Evolutionary conservation across 2,888 invertebrate genomes (phyloP), one percentile per base, ranked within the genome.

Genomic region (Chymomyza amoena): DNA sequence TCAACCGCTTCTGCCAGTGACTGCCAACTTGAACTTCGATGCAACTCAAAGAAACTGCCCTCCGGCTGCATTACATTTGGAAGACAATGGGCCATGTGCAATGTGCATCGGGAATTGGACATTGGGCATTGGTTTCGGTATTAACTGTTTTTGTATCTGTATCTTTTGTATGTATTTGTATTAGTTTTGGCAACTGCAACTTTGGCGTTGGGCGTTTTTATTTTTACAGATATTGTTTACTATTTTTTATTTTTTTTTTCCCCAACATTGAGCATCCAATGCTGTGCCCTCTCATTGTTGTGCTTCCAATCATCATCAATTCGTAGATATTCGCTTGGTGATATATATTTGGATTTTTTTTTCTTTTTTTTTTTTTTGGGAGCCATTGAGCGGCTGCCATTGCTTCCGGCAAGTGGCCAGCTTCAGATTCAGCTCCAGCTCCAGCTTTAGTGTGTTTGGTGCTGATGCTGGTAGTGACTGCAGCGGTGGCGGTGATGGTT

Each of bases 211-310:
- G 89, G 89, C 89, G 89, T 89, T 87, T 89, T 90, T 89, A 84
- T 89, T 90, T 89, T 89, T 90, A 89, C 90, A 90, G 90, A 89
- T 90, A 89, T 90, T 89, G 89, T 90, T 88, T 85, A 76, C 69
- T 76, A 79, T 76, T 83, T 87, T 78, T 57, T 64, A n/a, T n/a
- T n/a, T 65, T 7, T 66, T 67, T 32, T 7, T 32, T 6, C 32
- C 6, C 32, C 39, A 51, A 71, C 61, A 15, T 20, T 50, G 61
- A 66, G 60, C 61, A 18, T 18, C 57, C 20, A 57, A 15, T 39
- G 80, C 82, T 84, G 84, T 75, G 87, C 78, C 83, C 78, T 83
- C 83, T 76, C 74, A 81, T 81, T 81, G 85, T 79, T 75, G 80
- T 81, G 72, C 18, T 54, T 63, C 66, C 85, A 84, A 84, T 87